Evolutionary conservation across 2,888 invertebrate species (phyloP), one percentile per base, ranked within the genome.

Genomic region (Calameuta filiformis): DNA sequence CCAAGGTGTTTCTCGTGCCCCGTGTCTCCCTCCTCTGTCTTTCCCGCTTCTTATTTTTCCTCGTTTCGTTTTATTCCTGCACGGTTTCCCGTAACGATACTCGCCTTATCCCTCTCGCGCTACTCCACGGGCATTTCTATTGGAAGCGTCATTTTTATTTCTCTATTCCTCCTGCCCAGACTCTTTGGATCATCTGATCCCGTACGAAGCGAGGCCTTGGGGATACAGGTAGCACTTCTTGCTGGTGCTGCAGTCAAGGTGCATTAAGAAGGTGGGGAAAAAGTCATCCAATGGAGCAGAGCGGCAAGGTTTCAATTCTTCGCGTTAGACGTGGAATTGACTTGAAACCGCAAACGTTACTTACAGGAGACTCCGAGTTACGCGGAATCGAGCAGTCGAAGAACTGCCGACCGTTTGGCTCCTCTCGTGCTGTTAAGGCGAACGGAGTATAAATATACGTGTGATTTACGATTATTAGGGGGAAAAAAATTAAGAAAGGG

Each of bases 241-340:
- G 71, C 71, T 71, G 33, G 31, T 23, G 31, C 71, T 31, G 33
- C 33, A 71, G 31, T 71, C 71, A 71, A 71, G 71, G 71, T 56
- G 56, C 56, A 56, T 56, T 56, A 56, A 40, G 2, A 9, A 9
- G 12, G 33, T 33, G 12, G 71, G 31, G 71, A 15, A 71, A 71
- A 71, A 31, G 12, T 71, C 31, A 34, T 34, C 33, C 71, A 31
- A 71, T 33, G 56, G 56, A 56, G 56, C 71, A 31, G 71, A 31
- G 71, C 71, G 71, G 71, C 71, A 71, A 71, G 71, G 71, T 71
- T 71, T 71, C 71, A 23, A 71, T 71, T 34, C 71, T 34, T 71
- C 71, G 33, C 71, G 33, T 34, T 56, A 56, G 2, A 56, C 56
- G 56, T 56, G 56, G 56, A 56, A 56, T 56, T 56, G 23, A 56